Percentiles rank a stretch among this genome's conserved stretches.
Evolutionary conservation across 2,797 vertebrate species (phyloP).

Genomic region (Eutrigla gurnardus): DNA sequence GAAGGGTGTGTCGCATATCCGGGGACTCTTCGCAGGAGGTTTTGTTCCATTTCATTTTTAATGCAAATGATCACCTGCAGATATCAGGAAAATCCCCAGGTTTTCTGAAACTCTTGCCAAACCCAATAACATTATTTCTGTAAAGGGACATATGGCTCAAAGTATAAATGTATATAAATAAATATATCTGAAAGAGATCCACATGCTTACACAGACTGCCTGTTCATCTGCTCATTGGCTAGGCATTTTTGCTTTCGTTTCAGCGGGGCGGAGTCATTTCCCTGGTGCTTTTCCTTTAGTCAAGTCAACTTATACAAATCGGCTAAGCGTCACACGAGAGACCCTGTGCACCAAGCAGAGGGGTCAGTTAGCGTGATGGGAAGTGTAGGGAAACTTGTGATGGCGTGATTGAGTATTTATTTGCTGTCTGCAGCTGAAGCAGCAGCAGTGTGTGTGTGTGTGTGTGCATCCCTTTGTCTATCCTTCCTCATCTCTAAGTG

Average conservation of each 20-base stretch:
- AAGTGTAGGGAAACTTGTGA: not conserved
- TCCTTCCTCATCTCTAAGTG: not conserved
- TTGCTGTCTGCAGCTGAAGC: not conserved
- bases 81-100: not conserved
- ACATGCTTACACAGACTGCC: not conserved
- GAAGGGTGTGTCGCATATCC: not conserved
- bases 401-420: not conserved
- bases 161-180: no score
- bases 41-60: conserved; percentile 1
- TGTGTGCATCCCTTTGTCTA: not conserved
- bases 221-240: conserved; percentile 11
- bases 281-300: conserved; percentile 9
- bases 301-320: conserved; percentile 26
- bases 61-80: conserved; percentile 22
- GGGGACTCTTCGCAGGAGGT: not conserved
- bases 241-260: conserved; percentile 28
- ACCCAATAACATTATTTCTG: not conserved
- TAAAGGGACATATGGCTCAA: not conserved
- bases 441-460: not conserved
- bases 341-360: not conserved
- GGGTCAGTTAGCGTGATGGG: no score
- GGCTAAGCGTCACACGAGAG: not conserved
- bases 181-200: not conserved
- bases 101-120: not conserved
- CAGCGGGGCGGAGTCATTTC: not conserved